phyloP scores from a whole-genome alignment of 2,113 vertebrate genomes.

The Thalassoma bifasciatum region DNA sequence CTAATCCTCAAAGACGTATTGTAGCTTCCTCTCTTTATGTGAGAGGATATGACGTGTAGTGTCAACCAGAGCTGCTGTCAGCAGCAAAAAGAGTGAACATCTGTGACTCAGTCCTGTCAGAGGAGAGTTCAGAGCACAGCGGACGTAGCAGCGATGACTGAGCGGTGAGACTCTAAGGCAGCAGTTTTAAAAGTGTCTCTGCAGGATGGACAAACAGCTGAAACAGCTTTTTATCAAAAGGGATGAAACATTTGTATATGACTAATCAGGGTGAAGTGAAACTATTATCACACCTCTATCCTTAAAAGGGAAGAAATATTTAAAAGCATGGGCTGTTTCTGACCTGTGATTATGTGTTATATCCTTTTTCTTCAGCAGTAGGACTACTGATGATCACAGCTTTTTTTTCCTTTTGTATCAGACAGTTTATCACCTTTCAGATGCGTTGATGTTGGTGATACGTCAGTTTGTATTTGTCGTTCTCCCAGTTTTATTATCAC shows the following conservation, averaged over 20 bases:
- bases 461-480: too few relatives aligned
- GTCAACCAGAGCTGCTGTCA: slow-evolving; percentile 31
- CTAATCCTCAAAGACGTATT: slow-evolving; percentile 18
- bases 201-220: slow-evolving; percentile 20
- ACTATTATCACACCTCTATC: not conserved
- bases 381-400: too few relatives aligned
- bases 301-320: not conserved
- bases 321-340: too few relatives aligned
- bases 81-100: slow-evolving; percentile 1
- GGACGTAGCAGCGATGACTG: slow-evolving; percentile 14
- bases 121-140: slow-evolving; percentile 36
- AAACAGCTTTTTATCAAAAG: not conserved
- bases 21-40: slow-evolving; percentile 36
- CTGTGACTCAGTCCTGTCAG: not conserved
- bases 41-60: slow-evolving; percentile 25
- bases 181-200: slow-evolving; percentile 8
- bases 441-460: too few relatives aligned
- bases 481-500: not conserved
- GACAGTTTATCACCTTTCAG: too few relatives aligned
- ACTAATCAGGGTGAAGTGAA: not conserved
- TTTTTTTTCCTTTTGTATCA: too few relatives aligned
- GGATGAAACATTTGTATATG: not conserved
- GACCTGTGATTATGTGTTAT: too few relatives aligned
- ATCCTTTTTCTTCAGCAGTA: too few relatives aligned
- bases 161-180: not conserved